Evolutionary conservation across 64 coral and sea anemone genomes (phyloP).

Genomic region (Actinia tenebrosa): DNA sequence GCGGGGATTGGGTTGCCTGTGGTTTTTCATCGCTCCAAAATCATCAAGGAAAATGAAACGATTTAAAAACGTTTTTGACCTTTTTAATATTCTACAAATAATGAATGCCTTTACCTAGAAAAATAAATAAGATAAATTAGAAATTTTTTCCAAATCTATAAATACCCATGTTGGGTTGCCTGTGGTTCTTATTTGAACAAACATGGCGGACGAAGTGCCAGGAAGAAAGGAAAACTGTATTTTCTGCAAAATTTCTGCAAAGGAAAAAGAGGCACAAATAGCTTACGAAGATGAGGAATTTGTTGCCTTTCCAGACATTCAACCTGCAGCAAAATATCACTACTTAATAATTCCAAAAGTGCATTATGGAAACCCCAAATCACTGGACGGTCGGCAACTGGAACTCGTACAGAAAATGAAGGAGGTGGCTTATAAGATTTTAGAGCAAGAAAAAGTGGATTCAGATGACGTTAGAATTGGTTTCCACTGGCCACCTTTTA

Average conservation of each 20-base stretch:
- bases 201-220: slow-evolving; percentile 35
- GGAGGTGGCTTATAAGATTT: slow-evolving; percentile 49
- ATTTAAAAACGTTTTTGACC: too few species aligned
- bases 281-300: slow-evolving; percentile 71
- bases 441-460: slow-evolving; percentile 47
- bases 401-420: slow-evolving; percentile 53
- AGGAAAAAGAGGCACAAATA: slow-evolving; percentile 57
- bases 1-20: background rate
- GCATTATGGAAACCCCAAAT: slow-evolving; percentile 77
- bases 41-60: too few species aligned
- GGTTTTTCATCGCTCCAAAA: background rate
- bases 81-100: background rate
- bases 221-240: slow-evolving; percentile 27
- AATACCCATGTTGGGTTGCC: background rate
- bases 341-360: slow-evolving; percentile 78
- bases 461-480: slow-evolving; percentile 46
- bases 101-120: background rate
- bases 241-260: slow-evolving; percentile 82
- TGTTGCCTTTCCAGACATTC: slow-evolving; percentile 63
- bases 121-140: too few species aligned
- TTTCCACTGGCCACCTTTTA: slow-evolving; percentile 95
- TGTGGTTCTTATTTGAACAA: background rate
- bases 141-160: background rate
- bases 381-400: slow-evolving; percentile 46
- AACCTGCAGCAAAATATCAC: slow-evolving; percentile 67